Evolutionary conservation across 2,797 vertebrate genomes (phyloP).

Genomic region (Lepidocolaptes lacrymiger): DNA sequence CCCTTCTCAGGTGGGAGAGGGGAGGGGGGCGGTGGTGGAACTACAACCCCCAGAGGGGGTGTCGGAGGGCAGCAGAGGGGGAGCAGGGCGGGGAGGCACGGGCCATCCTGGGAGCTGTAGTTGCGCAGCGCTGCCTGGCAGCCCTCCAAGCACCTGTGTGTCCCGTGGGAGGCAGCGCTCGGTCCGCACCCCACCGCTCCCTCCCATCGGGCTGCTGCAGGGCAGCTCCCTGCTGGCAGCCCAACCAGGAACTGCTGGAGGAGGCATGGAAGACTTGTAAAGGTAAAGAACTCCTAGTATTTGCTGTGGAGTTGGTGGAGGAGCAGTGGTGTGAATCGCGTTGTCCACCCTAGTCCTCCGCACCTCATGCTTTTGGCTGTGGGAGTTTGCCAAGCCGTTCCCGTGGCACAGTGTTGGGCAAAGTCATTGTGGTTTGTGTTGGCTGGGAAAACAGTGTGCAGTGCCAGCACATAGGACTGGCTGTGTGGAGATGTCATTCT

Average conservation of each 20-base stretch:
- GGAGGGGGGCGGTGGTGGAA: neutral
- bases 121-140: neutral
- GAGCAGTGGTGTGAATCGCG: neutral
- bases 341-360: neutral
- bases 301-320: neutral
- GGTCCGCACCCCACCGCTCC: neutral
- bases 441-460: neutral
- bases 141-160: neutral
- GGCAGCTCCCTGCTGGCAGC: neutral
- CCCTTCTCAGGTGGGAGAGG: neutral
- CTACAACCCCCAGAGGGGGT: conserved; percentile 1
- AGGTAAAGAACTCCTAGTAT: neutral
- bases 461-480: rapidly evolving
- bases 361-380: neutral
- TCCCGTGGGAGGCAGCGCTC: neutral
- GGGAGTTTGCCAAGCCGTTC: neutral
- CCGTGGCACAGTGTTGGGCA: neutral
- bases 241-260: neutral
- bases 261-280: neutral
- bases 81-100: rapidly evolving
- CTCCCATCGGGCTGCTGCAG: neutral
- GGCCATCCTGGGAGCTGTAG: conserved; percentile 42
- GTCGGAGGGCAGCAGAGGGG: rapidly evolving
- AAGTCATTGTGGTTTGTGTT: neutral
- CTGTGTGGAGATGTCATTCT: neutral